Base-by-base conservation (phyloP, 1,140 invertebrate genomes). In the Aleiodes sp. region DNA sequence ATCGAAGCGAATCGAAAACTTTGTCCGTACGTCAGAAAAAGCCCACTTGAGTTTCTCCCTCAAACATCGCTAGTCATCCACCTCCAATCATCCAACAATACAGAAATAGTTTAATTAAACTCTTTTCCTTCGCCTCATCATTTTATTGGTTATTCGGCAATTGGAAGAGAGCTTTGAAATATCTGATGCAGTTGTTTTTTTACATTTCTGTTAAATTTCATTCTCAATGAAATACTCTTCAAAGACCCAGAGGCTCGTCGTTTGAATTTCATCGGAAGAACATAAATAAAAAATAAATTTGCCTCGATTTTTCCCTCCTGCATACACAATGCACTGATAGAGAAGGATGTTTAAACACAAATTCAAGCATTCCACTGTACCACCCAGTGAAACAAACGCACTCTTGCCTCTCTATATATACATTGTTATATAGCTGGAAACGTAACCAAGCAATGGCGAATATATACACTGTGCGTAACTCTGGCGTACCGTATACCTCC, bases 91-190 rank as follows among this genome's bases (percentile, higher is more conserved):
- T 39, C 19, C 33, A 37, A 62, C 60, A 19, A 37, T 28, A 19
- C 10, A 39, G 62, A 68, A 68, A 52, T 61, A 46, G 28, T 68
- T 61, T 68, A 61, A 68, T 68, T 68, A 68, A 68, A 68, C 41
- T 52, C 26, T 41, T 60, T 68, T 68, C n/a, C n/a, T 62, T 57
- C 46, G 62, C 26, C 43, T 21, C 28, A n/a, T 52, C 29, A 46
- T 33, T 60, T 16, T 60, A 59, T 41, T 43, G 33, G n/a, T 26
- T 59, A 16, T 41, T 65, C 46, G 43, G 63, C 39, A 43, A 43
- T 43, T 9, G 16, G 16, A 52, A 1, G n/a, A 52, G 10, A 52
- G 21, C 46, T 21, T 9, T 21, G 19, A 21, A 16, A 52, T 52
- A 52, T 7, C 21, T 1, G 26, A 52, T 10, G 46, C 46, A 2